Evolutionary conservation across 2,888 invertebrate genomes (phyloP), one percentile per base, ranked within the genome.

Genomic region (Steinernema hermaphroditum): DNA sequence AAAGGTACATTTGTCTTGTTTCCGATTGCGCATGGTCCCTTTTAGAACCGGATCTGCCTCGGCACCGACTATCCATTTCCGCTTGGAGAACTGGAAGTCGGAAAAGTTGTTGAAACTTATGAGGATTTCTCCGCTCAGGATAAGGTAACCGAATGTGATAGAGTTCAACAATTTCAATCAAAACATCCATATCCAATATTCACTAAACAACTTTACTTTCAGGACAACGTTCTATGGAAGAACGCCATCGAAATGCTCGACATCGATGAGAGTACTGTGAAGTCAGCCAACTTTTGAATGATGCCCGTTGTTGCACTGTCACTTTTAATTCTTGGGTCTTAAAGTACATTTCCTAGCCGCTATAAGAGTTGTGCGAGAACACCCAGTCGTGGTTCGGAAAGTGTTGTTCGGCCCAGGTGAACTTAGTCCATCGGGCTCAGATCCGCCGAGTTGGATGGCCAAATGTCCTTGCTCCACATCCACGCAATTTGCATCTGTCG

Each of bases 51-150:
- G 12, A 87, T 90, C 6, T 86, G 90, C 2, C 85, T 90, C 43
- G 90, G 90, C 1, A 89, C 88, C 34, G 90, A 90, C 81, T 90
- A 90, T 80, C 90, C 90, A 0, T 90, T 80, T 89, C 90, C 2
- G 34, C 86, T 90, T 6, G 90, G 90, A 4, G 90, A 90, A 78
- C 86, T 88, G 37, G 82, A 86, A 46, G 89, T 89, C 0, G 90
- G 90, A n/a, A 83, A 86, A 74, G 77, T 89, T 22, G 87, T 90
- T 29, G 82, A 75, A 19, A 72, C 78, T 14, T 78, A 76, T 29
- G 50, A 68, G 22, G 72, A 79, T 12, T 75, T 75, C 37, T 57
- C 32, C 4, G 34, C 68, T 41, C 27, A 70, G 2, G 62, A 75
- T 49, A 77, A 76, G 69, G 74, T 75, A 37, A 71, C 2, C 24